Evolutionary conservation across 2,797 vertebrate species (phyloP).

Genomic region (Takifugu ocellatus): DNA sequence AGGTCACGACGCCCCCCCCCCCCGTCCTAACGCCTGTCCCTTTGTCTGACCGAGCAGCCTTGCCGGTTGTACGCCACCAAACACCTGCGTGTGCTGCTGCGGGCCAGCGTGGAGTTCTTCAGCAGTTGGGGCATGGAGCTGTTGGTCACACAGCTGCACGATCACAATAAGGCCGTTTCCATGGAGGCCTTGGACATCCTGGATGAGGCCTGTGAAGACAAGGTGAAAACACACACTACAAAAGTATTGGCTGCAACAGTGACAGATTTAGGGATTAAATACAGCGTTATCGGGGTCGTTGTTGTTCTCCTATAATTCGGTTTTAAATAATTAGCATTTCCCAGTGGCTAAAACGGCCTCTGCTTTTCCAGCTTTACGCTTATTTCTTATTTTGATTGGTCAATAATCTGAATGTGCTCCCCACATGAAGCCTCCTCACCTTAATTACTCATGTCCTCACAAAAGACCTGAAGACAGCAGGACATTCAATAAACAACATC

Average conservation of each 20-base stretch:
- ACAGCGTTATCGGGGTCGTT: too few relatives aligned
- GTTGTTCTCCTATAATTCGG: too few relatives aligned
- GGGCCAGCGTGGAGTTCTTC: conserved; percentile 97
- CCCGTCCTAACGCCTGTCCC: background rate
- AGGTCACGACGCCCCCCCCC: background rate
- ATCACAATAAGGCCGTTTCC: conserved; percentile 93
- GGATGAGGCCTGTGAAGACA: conserved; percentile 98
- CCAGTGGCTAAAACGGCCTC: too few relatives aligned
- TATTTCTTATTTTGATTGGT: too few relatives aligned
- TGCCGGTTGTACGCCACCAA: conserved; percentile 95
- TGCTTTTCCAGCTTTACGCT: too few relatives aligned
- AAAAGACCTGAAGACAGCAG: too few relatives aligned
- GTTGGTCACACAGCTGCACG: conserved; percentile 96
- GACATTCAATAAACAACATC: too few relatives aligned
- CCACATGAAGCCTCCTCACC: too few relatives aligned
- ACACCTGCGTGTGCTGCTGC: conserved; percentile 91
- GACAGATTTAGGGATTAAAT: background rate
- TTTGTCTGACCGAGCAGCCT: conserved; percentile 69
- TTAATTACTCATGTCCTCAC: too few relatives aligned
- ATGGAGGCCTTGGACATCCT: conserved; percentile 96
- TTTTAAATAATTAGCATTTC: too few relatives aligned
- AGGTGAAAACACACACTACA: conserved; percentile 72
- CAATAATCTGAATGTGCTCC: too few relatives aligned
- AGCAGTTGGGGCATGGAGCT: conserved; percentile 99
- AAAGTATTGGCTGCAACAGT: background rate